These are phyloP conservation scores for Brachionus plicatilis DNA, from an alignment of 1,140 invertebrate species.

Conservation along the genomic window DNA sequence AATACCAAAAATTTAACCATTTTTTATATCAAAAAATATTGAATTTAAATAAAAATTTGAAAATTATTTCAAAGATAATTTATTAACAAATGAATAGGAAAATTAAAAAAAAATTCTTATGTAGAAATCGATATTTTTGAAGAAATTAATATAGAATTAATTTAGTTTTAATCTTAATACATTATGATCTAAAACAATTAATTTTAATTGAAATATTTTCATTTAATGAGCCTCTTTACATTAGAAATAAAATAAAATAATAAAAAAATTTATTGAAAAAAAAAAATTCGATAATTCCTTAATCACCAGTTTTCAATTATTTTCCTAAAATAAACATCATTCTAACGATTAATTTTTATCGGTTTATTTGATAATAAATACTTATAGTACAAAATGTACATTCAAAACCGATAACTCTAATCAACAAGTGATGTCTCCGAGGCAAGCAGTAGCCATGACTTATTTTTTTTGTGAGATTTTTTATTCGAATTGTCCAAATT, in stretches of 20 bases:
- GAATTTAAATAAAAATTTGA: no score
- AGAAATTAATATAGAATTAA: no score
- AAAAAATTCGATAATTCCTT: background rate
- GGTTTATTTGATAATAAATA: background rate
- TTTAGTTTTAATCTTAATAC: no score
- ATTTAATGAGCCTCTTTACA: no score
- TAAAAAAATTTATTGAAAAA: background rate
- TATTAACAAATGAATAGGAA: no score
- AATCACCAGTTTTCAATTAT: background rate
- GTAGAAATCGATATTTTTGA: no score
- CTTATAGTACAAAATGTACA: background rate
- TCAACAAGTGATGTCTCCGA: slow-evolving; percentile 2
- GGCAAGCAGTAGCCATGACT: slow-evolving; percentile 1
- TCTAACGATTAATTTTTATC: background rate
- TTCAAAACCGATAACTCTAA: background rate
- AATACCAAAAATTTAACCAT: no score
- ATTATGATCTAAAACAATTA: no score
- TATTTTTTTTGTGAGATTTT: slow-evolving; percentile 11
- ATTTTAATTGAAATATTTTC: no score
- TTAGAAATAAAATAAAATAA: background rate
- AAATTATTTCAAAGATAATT: no score
- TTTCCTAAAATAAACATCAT: background rate
- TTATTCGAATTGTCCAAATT: background rate
- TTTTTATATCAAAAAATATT: no score
- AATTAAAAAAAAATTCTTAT: no score